Conservation (phyloP, 2,888 invertebrate genomes). For the Syritta pipiens region DNA sequence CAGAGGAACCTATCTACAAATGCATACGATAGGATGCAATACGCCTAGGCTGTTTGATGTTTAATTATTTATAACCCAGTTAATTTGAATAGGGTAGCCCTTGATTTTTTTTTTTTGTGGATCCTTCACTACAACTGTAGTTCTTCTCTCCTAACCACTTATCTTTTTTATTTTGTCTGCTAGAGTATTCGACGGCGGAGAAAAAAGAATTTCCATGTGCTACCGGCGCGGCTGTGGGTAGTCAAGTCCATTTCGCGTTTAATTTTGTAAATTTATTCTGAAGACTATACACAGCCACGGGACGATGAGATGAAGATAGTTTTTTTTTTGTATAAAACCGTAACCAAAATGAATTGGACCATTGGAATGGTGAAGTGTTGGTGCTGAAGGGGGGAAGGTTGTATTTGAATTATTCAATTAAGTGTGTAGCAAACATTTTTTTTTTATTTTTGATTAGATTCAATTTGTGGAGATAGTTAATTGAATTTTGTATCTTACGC, state of each 20-base stretch:
- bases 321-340: neutral
- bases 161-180: neutral
- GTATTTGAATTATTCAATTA: too few relatives aligned
- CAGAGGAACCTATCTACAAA: too few relatives aligned
- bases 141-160: slow-evolving; percentile 23
- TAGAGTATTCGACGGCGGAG: neutral
- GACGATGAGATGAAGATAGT: slow-evolving; percentile 9
- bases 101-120: slow-evolving; percentile 28
- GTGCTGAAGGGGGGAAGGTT: too few relatives aligned
- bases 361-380: too few relatives aligned
- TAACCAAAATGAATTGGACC: neutral
- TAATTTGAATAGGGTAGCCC: slow-evolving; percentile 63
- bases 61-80: slow-evolving; percentile 69
- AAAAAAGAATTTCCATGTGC: slow-evolving; percentile 5
- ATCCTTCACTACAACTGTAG: slow-evolving; percentile 30
- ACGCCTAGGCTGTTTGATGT: slow-evolving; percentile 59
- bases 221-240: neutral
- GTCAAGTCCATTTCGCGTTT: slow-evolving; percentile 8
- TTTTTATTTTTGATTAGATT: too few relatives aligned
- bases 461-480: too few relatives aligned
- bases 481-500: too few relatives aligned
- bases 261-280: slow-evolving; percentile 37
- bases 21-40: neutral
- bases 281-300: slow-evolving; percentile 12
- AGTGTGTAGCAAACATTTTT: too few relatives aligned